phyloP scores from a whole-genome alignment of 2,113 vertebrate genomes.

The Eidolon helvum region DNA sequence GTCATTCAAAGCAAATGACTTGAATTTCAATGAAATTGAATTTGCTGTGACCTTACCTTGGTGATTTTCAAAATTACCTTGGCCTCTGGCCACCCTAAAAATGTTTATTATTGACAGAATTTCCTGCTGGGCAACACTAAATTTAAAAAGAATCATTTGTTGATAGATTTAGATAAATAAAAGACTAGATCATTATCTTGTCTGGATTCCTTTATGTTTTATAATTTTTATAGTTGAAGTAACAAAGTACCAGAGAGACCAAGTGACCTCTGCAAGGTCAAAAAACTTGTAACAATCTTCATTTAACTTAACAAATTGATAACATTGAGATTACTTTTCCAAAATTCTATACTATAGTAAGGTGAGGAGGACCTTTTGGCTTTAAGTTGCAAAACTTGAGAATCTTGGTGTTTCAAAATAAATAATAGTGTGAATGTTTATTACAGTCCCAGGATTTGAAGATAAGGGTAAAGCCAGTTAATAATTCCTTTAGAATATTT shows the following conservation, averaged over 20 bases:
- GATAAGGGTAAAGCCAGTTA: background rate
- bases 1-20: constrained; percentile 41
- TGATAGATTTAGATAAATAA: background rate
- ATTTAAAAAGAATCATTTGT: background rate
- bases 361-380: background rate
- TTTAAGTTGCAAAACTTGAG: background rate
- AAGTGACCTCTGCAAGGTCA: background rate
- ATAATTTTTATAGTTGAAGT: background rate
- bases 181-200: background rate
- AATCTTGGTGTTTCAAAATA: background rate
- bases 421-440: background rate
- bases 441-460: background rate
- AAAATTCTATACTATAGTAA: background rate
- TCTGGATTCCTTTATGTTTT: background rate
- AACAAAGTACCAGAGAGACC: background rate
- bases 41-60: constrained; percentile 22
- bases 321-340: background rate
- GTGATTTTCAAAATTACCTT: constrained; percentile 62
- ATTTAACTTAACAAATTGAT: background rate
- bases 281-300: background rate
- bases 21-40: constrained; percentile 53
- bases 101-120: background rate
- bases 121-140: background rate
- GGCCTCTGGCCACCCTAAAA: constrained; percentile 21
- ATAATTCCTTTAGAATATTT: background rate